These are phyloP conservation scores for Halcyon smyrnensis DNA, from an alignment of 2,797 vertebrate genomes.

Conservation along the genomic window DNA sequence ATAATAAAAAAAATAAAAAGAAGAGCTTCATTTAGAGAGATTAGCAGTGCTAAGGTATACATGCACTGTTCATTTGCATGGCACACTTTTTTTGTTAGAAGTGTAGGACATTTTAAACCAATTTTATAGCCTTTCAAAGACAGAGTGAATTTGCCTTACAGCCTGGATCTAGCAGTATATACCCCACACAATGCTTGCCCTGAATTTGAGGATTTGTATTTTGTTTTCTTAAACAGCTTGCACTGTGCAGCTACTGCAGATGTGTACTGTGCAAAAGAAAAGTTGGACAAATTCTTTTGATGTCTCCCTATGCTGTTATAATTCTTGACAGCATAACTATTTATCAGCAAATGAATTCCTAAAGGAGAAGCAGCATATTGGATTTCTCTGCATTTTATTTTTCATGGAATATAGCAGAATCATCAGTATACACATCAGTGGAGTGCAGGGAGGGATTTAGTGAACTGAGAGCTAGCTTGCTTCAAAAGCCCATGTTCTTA, in stretches of 20 bases:
- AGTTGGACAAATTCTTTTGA: slow-evolving; percentile 50
- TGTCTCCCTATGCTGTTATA: slow-evolving; percentile 48
- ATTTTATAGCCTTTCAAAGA: background rate
- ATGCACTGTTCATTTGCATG: background rate
- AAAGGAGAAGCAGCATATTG: slow-evolving; percentile 47
- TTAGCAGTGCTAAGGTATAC: background rate
- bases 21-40: background rate
- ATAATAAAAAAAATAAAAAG: background rate
- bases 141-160: background rate
- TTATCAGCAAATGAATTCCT: slow-evolving; percentile 69
- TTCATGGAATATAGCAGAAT: slow-evolving; percentile 19
- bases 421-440: background rate
- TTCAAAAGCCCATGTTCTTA: background rate
- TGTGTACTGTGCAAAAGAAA: background rate
- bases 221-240: slow-evolving; percentile 19
- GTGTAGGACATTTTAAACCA: background rate
- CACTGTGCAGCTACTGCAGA: background rate
- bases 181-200: background rate
- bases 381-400: slow-evolving; percentile 57
- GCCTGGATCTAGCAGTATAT: background rate
- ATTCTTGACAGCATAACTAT: slow-evolving; percentile 63
- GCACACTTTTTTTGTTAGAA: background rate
- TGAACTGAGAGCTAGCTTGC: background rate
- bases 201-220: slow-evolving; percentile 14
- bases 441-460: background rate